Base-by-base conservation (phyloP, 1,140 invertebrate species). In the Galendromus occidentalis region DNA sequence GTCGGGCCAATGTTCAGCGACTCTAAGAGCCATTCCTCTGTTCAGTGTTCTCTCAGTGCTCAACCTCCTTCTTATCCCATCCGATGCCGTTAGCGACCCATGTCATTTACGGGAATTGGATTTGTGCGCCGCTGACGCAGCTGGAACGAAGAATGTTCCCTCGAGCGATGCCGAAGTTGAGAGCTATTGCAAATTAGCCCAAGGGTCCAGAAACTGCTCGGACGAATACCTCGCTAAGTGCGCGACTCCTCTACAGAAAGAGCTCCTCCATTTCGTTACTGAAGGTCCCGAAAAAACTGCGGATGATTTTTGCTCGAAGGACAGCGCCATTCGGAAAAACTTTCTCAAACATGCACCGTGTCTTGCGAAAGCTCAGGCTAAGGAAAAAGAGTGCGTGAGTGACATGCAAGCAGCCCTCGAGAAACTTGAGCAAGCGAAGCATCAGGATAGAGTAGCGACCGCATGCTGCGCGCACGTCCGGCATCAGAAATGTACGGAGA, bases 91-190 rank as follows among this genome's bases (percentile, higher is more conserved):
- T 6, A 39, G 33, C 9, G 33, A 39, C 33, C 33, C 33, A 66
- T 71, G 71, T 44, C 71, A 71, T 67, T 44, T 71, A 20, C 45
- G 69, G 64, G 71, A 71, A 41, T 65, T 72, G 5, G 71, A 72
- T 64, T 29, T 70, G 0, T 72, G 71, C 66, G 25, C 69, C 33
- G 71, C 68, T 12, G 68, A 71, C 65, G 68, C 68, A 9, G 55
- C 66, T 9, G 67, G 51, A 9, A 4, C 2, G n/a, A 59, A 22
- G 20, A 33, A 17, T 17, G 51, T 59, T 2, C 51, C 51, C 1
- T 25, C 64, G 9, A 70, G 67, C 42, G 51, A 69, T n/a, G 69
- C 67, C 33, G 71, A 70, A 41, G 47, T 72, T 12, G 67, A 66
- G 9, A 67, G 70, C 20, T 44, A 70, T 7, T 72, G 71, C 68